Conservation (phyloP, 2,797 vertebrate genomes). For the Micrastur ruficollis region DNA sequence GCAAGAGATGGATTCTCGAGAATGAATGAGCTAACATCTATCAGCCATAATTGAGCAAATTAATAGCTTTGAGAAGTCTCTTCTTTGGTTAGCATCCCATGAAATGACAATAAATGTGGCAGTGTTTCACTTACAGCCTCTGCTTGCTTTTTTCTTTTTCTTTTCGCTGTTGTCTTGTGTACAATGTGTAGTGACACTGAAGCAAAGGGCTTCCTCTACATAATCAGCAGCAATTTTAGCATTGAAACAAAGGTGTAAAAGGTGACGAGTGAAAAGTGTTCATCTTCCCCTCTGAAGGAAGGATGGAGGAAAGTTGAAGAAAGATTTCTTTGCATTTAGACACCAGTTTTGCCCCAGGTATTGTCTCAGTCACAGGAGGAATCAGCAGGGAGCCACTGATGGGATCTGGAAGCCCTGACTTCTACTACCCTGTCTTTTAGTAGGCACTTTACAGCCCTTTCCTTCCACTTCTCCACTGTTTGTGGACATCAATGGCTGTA, state of each 20-base stretch:
- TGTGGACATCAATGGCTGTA: neutral
- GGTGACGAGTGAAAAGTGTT: neutral
- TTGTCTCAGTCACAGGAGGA: neutral
- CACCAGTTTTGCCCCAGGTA: neutral
- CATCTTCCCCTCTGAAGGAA: neutral
- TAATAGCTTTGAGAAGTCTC: slow-evolving; percentile 38
- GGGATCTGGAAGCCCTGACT: neutral
- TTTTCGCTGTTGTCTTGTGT: neutral
- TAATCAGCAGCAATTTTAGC: neutral
- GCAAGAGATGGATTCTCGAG: neutral
- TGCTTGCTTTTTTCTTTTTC: neutral
- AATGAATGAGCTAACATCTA: slow-evolving; percentile 18
- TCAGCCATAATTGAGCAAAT: slow-evolving; percentile 62
- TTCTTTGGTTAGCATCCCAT: slow-evolving; percentile 27
- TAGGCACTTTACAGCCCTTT: neutral
- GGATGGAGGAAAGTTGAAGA: neutral
- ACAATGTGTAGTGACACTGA: neutral
- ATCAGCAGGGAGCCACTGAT: rapidly evolving
- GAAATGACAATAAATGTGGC: slow-evolving; percentile 1
- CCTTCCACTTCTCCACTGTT: neutral
- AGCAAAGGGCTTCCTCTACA: neutral
- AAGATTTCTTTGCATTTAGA: neutral
- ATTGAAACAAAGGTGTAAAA: neutral
- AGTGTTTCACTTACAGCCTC: neutral
- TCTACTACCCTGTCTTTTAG: neutral